Evolutionary conservation across 1,140 invertebrate species (phyloP), one percentile per base, ranked within the genome.

Genomic region (Neoseiulus cucumeris): DNA sequence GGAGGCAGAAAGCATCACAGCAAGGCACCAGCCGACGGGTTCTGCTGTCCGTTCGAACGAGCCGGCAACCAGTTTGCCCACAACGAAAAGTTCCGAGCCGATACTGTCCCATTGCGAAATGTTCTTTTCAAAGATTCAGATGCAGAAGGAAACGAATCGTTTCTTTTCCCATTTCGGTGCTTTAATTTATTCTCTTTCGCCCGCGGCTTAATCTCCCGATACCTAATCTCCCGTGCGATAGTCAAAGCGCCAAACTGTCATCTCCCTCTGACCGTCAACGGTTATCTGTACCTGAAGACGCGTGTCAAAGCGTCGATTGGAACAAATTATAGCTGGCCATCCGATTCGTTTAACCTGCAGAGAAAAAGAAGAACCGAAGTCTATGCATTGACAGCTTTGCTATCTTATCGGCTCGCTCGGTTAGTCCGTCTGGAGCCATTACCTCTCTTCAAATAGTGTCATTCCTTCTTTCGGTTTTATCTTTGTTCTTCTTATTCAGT

Each of bases 381-480:
- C 18, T 14, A 29, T 59, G 14, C 25, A 59, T 33, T 29, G 33
- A 33, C 51, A 59, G 51, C 33, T 59, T 25, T 59, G 45, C 45
- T 20, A 47, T 28, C 28, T 47, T 47, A 28, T 33, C 51, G 17
- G 14, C 28, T 25, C 25, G 33, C 1, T 33, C 22, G 51, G 51
- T 47, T 28, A 22, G 18, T 47, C 22, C 22, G 25, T 59, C 25
- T 29, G 33, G 51, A 25, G 22, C 51, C 22, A 59, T 59, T 59
- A 59, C 51, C 14, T 59, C 51, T 59, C 51, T 59, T 59, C 51
- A 59, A 59, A 59, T 59, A 25, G 1, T 33, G 51, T 59, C 33
- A 17, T 25, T 25, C 51, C 25, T 59, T 20, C 25, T 59, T 33
- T 59, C 22, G 33, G 14, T 18, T 28, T n/a, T 59, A 25, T 59